Evolutionary conservation across 2,113 vertebrate genomes (phyloP).

Genomic region (Gavia stellata): DNA sequence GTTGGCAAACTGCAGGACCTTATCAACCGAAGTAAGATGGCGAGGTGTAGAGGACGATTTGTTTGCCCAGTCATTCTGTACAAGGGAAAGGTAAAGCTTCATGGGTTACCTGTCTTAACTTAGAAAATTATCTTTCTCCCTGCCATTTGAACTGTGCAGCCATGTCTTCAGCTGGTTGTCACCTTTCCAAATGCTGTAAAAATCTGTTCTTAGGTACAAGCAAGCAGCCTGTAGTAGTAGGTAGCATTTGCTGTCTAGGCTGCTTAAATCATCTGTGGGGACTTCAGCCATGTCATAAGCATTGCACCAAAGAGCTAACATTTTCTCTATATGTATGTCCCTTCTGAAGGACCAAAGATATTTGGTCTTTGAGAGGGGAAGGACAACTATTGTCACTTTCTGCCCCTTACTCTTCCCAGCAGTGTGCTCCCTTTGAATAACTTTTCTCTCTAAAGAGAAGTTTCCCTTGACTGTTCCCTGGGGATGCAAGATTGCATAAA

Average conservation of each 20-base stretch:
- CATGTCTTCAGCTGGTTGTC: neutral
- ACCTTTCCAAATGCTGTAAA: neutral
- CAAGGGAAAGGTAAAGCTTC: slow-evolving; percentile 90
- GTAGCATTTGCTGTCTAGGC: neutral
- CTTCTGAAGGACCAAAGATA: neutral
- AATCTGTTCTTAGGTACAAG: neutral
- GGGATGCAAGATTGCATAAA: neutral
- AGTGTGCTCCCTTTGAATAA: neutral
- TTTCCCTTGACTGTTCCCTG: neutral
- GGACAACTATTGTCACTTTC: neutral
- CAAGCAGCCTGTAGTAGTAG: neutral
- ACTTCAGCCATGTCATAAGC: neutral
- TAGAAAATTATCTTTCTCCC: neutral
- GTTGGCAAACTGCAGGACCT: slow-evolving; percentile 92
- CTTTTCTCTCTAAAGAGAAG: neutral
- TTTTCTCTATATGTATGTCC: neutral
- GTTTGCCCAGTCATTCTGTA: slow-evolving; percentile 97
- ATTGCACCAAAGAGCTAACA: neutral
- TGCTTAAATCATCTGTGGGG: neutral
- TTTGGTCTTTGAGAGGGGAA: neutral
- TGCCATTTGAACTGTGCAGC: neutral
- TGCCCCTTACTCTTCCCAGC: neutral
- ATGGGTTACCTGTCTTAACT: neutral
- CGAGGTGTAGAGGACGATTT: slow-evolving; percentile 93
- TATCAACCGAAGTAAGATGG: slow-evolving; percentile 93